phyloP scores from a whole-genome alignment of 2,797 vertebrate genomes.

The Discoglossus pictus region DNA sequence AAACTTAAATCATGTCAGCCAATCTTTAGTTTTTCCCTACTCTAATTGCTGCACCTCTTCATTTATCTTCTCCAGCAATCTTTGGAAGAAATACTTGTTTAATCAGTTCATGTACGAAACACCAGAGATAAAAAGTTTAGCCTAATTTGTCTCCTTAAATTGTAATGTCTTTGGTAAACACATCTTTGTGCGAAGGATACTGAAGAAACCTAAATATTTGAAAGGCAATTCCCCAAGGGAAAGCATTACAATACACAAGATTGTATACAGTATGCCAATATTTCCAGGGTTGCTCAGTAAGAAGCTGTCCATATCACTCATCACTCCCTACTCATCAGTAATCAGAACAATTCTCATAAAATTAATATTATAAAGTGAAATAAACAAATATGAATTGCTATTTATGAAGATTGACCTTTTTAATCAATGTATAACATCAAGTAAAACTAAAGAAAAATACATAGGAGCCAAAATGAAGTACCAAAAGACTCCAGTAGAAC shows the following conservation, averaged over 20 bases:
- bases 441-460: too few species aligned
- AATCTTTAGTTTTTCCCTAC: conserved; percentile 86
- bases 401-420: too few species aligned
- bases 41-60: conserved; percentile 80
- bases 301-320: too few species aligned
- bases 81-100: conserved; percentile 84
- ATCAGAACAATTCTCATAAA: conserved; percentile 10
- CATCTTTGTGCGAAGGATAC: conserved; percentile 70
- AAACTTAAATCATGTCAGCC: conserved; percentile 84
- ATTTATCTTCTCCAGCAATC: conserved; percentile 82
- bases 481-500: too few species aligned
- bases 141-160: conserved; percentile 84
- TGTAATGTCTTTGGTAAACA: conserved; percentile 77
- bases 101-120: conserved; percentile 80
- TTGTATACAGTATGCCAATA: too few species aligned
- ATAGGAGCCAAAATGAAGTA: too few species aligned
- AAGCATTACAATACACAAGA: conserved; percentile 18
- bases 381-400: conserved; percentile 64
- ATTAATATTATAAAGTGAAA: conserved; percentile 60
- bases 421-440: too few species aligned
- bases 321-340: conserved; percentile 31
- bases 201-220: conserved; percentile 63
- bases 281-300: too few species aligned
- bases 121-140: conserved; percentile 83
- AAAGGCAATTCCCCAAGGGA: conserved; percentile 16